Percentiles rank a stretch among this genome's conserved stretches.
Evolutionary conservation across 2,113 vertebrate species (phyloP).

Genomic region (Thamnophis sirtalis): DNA sequence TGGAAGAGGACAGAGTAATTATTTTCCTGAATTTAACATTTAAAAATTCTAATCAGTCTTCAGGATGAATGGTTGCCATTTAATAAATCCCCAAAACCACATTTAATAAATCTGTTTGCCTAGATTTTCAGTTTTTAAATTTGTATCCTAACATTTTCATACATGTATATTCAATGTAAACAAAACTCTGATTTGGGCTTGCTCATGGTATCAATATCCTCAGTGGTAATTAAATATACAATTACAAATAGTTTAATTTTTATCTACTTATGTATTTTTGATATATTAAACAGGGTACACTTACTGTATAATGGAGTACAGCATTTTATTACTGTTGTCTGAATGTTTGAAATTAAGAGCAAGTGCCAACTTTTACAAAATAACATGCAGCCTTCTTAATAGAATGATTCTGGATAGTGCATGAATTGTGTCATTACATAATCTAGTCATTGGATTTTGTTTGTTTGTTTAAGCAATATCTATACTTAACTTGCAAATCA

Average conservation of each 20-base stretch:
- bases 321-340: background rate
- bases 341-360: background rate
- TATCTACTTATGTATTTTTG: background rate
- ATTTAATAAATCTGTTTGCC: background rate
- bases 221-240: background rate
- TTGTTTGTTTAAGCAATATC: background rate
- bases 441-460: background rate
- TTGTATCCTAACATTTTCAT: background rate
- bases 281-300: background rate
- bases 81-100: background rate
- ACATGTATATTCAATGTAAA: background rate
- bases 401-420: background rate
- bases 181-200: background rate
- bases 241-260: background rate
- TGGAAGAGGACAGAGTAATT: background rate
- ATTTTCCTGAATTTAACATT: background rate
- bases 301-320: background rate
- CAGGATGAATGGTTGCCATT: background rate
- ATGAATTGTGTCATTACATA: background rate
- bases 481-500: background rate
- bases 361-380: background rate
- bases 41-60: background rate
- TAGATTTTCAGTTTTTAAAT: background rate
- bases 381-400: background rate
- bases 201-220: background rate